Evolutionary conservation across 2,113 vertebrate species (phyloP).

Genomic region (Zootoca vivipara): DNA sequence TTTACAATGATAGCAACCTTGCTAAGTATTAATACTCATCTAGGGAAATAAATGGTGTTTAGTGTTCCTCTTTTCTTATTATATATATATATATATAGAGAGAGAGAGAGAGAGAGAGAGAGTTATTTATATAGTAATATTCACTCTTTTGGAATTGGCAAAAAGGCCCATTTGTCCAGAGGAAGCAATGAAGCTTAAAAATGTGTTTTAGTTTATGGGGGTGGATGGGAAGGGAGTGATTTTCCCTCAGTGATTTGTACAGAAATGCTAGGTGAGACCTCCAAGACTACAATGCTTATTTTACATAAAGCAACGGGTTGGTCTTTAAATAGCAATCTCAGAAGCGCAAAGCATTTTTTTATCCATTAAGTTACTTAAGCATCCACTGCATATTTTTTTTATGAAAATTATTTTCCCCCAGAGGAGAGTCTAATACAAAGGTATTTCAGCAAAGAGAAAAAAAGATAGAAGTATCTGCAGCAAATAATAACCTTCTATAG

Average conservation of each 20-base stretch:
- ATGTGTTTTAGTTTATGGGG: slow-evolving; percentile 40
- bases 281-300: slow-evolving; percentile 70
- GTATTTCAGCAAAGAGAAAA: slow-evolving; percentile 56
- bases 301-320: slow-evolving; percentile 75
- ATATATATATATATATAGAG: too few relatives aligned
- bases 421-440: slow-evolving; percentile 65
- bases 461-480: slow-evolving; percentile 52
- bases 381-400: slow-evolving; percentile 64
- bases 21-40: slow-evolving; percentile 2
- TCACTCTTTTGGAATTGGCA: neutral
- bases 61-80: neutral
- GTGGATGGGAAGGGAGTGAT: slow-evolving; percentile 41
- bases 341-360: slow-evolving; percentile 73
- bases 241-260: slow-evolving; percentile 62
- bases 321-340: slow-evolving; percentile 78
- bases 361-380: slow-evolving; percentile 78
- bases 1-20: neutral
- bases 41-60: neutral
- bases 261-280: slow-evolving; percentile 66
- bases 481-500: slow-evolving; percentile 44
- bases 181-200: slow-evolving; percentile 43
- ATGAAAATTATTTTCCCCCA: slow-evolving; percentile 66
- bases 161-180: slow-evolving; percentile 46
- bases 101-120: too few relatives aligned
- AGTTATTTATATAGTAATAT: neutral